phyloP scores from a whole-genome alignment of 1,140 invertebrate species.

The Teleopsis dalmanni region DNA sequence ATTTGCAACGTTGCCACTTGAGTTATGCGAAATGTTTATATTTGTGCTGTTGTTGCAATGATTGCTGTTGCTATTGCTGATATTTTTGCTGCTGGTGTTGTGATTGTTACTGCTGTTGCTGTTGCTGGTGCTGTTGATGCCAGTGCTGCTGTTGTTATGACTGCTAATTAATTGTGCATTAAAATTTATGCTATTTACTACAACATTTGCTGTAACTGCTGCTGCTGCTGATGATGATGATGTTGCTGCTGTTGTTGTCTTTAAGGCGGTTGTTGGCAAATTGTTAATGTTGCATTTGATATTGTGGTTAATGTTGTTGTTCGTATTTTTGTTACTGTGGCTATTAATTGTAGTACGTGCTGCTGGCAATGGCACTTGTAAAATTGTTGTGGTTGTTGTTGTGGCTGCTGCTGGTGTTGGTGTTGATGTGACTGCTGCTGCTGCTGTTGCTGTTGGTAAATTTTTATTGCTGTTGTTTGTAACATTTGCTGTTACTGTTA shows the following conservation, averaged over 20 bases:
- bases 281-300: background rate
- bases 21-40: too few relatives aligned
- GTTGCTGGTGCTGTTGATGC: background rate
- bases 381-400: conserved; percentile 4
- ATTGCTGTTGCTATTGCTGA: background rate
- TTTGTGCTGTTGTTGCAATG: conserved; percentile 4
- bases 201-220: background rate
- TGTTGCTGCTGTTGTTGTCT: conserved; percentile 2
- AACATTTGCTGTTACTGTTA: too few relatives aligned
- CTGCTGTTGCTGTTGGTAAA: background rate
- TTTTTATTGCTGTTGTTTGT: too few relatives aligned
- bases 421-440: background rate
- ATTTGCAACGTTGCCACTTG: background rate
- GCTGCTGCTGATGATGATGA: background rate
- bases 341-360: conserved; percentile 7
- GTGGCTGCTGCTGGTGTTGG: conserved; percentile 3
- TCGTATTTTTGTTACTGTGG: background rate
- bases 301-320: background rate
- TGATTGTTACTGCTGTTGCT: background rate
- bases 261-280: background rate
- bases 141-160: conserved; percentile 6
- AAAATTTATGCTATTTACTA: background rate
- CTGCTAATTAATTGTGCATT: too few relatives aligned
- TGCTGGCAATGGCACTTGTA: conserved; percentile 13
- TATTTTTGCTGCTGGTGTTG: background rate